These are phyloP conservation scores for Pelodiscus sinensis DNA, from an alignment of 2,113 vertebrate genomes.

Conservation along the genomic window DNA sequence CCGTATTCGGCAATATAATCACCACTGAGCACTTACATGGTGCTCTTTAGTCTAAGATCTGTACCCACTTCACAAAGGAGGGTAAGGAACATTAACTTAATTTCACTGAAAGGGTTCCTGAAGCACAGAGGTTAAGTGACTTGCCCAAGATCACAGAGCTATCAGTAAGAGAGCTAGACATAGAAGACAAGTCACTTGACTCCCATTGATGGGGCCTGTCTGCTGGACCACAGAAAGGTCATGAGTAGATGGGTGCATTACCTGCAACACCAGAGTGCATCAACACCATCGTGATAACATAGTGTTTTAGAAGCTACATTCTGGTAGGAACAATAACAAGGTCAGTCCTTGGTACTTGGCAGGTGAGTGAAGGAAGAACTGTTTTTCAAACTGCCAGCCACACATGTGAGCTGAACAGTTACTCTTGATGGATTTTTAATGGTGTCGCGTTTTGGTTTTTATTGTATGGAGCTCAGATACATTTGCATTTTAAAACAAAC, in stretches of 20 bases:
- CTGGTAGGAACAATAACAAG: conserved; percentile 37
- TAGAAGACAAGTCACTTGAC: neutral
- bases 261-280: neutral
- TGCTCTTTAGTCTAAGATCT: neutral
- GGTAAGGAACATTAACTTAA: neutral
- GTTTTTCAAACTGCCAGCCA: conserved; percentile 66
- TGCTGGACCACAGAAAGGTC: neutral
- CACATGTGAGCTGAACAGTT: conserved; percentile 64
- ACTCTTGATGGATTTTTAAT: conserved; percentile 76
- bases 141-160: neutral
- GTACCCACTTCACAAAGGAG: neutral
- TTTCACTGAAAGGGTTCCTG: neutral
- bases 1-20: neutral
- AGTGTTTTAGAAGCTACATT: neutral
- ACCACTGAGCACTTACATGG: neutral
- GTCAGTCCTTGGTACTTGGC: conserved; percentile 50
- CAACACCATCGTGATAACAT: neutral
- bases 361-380: conserved; percentile 51
- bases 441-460: conserved; percentile 65
- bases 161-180: neutral
- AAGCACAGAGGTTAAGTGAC: neutral
- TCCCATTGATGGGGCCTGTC: neutral
- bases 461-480: conserved; percentile 72
- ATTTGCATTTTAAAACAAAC: conserved; percentile 73
- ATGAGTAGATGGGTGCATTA: neutral